A percentile compares a stretch with the other conserved stretches of the same genome.
These are phyloP conservation scores for Zophobas morio DNA, from an alignment of 1,140 invertebrate species.

Conservation along the genomic window DNA sequence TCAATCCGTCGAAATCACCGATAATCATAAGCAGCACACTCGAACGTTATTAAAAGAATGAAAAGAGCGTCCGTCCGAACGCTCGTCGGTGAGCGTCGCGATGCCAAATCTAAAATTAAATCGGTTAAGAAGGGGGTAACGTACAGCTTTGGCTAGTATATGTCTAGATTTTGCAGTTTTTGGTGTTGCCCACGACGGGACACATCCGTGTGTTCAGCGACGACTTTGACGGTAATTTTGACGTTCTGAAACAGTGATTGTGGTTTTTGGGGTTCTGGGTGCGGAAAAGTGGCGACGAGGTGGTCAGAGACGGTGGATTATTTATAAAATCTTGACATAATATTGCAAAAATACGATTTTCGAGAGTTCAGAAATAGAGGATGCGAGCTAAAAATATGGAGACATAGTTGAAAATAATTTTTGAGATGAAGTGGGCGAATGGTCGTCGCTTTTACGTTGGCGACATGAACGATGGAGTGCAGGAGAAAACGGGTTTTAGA, in stretches of 20 bases:
- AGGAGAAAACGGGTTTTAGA: too few species aligned
- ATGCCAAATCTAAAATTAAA: slow-evolving; percentile 66
- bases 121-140: slow-evolving; percentile 59
- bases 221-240: slow-evolving; percentile 27
- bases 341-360: slow-evolving; percentile 10
- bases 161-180: slow-evolving; percentile 65
- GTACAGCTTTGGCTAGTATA: slow-evolving; percentile 53
- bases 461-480: too few species aligned
- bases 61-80: slow-evolving; percentile 24
- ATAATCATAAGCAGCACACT: background rate
- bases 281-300: background rate
- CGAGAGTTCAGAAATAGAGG: slow-evolving; percentile 2
- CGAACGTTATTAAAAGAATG: slow-evolving; percentile 13
- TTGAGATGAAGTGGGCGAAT: slow-evolving; percentile 23
- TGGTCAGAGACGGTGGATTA: background rate
- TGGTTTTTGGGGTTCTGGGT: slow-evolving; percentile 45
- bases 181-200: slow-evolving; percentile 57
- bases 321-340: slow-evolving; percentile 10
- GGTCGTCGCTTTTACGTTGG: background rate
- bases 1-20: slow-evolving; percentile 5
- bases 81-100: slow-evolving; percentile 52
- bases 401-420: slow-evolving; percentile 27
- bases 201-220: slow-evolving; percentile 40
- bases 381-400: slow-evolving; percentile 22
- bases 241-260: slow-evolving; percentile 56